phyloP scores from a whole-genome alignment of 2,888 invertebrate genomes.

The Eilema depressum region DNA sequence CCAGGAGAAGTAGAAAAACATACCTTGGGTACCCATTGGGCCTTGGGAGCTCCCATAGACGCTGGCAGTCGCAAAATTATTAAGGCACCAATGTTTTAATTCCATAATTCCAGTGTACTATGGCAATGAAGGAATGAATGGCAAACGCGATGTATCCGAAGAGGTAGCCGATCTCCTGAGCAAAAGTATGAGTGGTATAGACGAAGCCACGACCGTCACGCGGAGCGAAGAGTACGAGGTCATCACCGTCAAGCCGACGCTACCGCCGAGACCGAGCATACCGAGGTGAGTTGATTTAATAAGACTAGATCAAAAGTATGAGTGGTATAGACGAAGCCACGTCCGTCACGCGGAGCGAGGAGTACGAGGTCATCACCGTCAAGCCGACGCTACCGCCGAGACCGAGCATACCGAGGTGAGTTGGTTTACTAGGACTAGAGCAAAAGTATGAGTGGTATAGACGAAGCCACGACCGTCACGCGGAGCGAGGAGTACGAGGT shows the following conservation, averaged over 20 bases:
- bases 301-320: slow-evolving; percentile 87
- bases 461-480: slow-evolving; percentile 78
- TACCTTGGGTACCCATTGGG: no score
- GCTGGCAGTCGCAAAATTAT: no score
- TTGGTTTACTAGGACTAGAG: slow-evolving; percentile 63
- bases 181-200: slow-evolving; percentile 83
- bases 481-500: slow-evolving; percentile 91
- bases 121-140: slow-evolving; percentile 85
- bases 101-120: slow-evolving; percentile 85
- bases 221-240: slow-evolving; percentile 91
- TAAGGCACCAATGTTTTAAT: not conserved
- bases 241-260: slow-evolving; percentile 88
- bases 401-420: slow-evolving; percentile 88
- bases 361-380: slow-evolving; percentile 91
- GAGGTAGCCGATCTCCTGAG: slow-evolving; percentile 89
- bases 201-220: slow-evolving; percentile 78
- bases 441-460: slow-evolving; percentile 83
- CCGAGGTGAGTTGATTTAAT: slow-evolving; percentile 70
- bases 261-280: slow-evolving; percentile 90
- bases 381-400: slow-evolving; percentile 90
- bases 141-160: slow-evolving; percentile 87
- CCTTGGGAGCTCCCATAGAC: no score
- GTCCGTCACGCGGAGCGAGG: slow-evolving; percentile 86
- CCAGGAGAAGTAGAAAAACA: no score
- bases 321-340: slow-evolving; percentile 79